Percentiles rank a stretch among this genome's conserved stretches.
These are phyloP conservation scores for Nixonia krombeini DNA, from an alignment of 1,140 invertebrate genomes.

Conservation along the genomic window DNA sequence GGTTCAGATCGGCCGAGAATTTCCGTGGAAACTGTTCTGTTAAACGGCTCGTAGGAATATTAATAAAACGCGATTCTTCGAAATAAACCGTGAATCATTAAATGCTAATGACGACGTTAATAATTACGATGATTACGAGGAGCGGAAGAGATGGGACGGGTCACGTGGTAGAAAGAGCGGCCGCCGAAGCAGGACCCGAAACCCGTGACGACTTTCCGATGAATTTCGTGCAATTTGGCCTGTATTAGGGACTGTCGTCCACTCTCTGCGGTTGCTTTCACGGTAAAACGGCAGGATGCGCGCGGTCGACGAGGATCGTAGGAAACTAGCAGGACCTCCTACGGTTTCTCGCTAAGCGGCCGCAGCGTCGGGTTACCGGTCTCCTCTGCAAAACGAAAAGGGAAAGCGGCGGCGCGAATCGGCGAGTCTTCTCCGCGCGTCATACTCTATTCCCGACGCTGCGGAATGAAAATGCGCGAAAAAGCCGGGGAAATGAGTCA, in stretches of 20 bases:
- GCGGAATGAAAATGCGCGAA: constrained; percentile 18
- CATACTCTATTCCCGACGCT: neutral
- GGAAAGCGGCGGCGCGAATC: too few species aligned
- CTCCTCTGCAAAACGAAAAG: constrained; percentile 26
- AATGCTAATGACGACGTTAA: too few species aligned
- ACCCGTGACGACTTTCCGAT: neutral
- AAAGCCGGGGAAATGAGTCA: constrained; percentile 11
- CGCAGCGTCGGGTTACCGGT: constrained; percentile 20
- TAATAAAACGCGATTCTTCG: too few species aligned
- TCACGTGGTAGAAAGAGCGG: too few species aligned
- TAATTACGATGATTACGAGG: neutral
- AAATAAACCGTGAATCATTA: too few species aligned
- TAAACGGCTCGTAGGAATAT: too few species aligned
- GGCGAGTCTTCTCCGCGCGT: too few species aligned
- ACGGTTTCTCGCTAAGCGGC: constrained; percentile 40
- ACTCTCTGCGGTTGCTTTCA: constrained; percentile 40
- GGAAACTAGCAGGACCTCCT: constrained; percentile 41
- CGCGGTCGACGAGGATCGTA: constrained; percentile 35
- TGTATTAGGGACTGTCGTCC: constrained; percentile 26
- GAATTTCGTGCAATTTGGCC: constrained; percentile 20
- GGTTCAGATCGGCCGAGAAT: too few species aligned
- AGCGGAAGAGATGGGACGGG: too few species aligned
- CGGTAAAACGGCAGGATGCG: constrained; percentile 28
- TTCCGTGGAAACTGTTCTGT: too few species aligned
- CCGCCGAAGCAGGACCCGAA: neutral